Evolutionary conservation across 2,113 vertebrate genomes (phyloP).

Genomic region (Corythornis cristatus): DNA sequence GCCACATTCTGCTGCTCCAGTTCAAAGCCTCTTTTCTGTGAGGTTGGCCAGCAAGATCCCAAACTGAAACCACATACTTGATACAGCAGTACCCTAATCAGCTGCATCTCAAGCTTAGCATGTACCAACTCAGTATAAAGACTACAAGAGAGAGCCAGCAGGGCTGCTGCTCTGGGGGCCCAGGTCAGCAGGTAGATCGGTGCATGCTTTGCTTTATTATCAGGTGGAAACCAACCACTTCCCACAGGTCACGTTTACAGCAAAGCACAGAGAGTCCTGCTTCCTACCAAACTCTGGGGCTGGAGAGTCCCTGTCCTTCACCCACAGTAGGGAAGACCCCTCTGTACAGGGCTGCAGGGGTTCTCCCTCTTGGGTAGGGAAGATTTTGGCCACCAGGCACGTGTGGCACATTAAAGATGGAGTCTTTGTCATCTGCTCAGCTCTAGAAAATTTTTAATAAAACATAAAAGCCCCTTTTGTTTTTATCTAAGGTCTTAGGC

Average conservation of each 20-base stretch:
- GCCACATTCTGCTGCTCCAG: neutral
- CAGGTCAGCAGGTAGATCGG: neutral
- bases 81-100: neutral
- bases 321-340: neutral
- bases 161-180: neutral
- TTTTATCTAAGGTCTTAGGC: neutral
- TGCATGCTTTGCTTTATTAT: neutral
- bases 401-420: neutral
- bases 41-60: neutral
- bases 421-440: neutral
- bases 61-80: neutral
- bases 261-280: neutral
- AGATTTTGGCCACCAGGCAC: neutral
- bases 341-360: accelerated
- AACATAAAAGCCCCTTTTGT: neutral
- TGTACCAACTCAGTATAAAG: neutral
- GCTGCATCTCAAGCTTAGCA: neutral
- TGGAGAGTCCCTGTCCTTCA: neutral
- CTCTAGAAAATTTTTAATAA: neutral
- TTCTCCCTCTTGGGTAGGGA: neutral
- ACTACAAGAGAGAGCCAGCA: accelerated
- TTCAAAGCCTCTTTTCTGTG: neutral
- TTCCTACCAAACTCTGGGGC: neutral
- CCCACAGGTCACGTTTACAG: neutral
- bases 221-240: neutral